Evolutionary conservation across 2,888 invertebrate species (phyloP).

Genomic region (Rutpela maculata): DNA sequence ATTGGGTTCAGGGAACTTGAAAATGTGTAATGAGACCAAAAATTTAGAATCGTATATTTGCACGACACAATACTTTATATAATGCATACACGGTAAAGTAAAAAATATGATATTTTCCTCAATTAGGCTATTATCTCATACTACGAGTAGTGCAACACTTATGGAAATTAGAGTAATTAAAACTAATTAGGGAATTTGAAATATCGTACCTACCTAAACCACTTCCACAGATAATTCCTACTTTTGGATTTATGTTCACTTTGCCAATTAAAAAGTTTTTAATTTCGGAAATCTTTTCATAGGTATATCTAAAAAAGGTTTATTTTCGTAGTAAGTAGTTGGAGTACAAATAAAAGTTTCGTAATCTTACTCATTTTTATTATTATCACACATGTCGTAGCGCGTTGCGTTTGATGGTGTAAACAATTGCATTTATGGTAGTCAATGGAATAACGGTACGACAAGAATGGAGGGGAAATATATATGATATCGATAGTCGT

Average conservation of each 20-base stretch:
- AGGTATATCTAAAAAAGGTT: conserved; percentile 40
- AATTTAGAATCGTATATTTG: no score
- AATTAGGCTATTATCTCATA: no score
- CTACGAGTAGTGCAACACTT: no score
- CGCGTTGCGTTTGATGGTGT: background rate
- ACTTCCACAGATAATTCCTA: conserved; percentile 48
- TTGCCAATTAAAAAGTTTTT: conserved; percentile 35
- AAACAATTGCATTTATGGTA: background rate
- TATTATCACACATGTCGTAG: conserved; percentile 7
- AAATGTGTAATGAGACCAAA: no score
- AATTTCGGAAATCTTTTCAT: conserved; percentile 39
- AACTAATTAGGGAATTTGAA: background rate
- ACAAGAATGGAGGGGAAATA: background rate
- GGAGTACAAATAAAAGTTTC: no score
- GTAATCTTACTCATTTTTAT: conserved; percentile 20
- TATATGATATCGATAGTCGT: background rate
- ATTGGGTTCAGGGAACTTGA: no score
- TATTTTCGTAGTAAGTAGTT: background rate
- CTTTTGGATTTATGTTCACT: conserved; percentile 37
- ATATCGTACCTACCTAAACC: conserved; percentile 39
- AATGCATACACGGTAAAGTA: no score
- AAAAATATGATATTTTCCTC: no score
- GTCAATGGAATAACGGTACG: background rate
- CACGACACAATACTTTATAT: no score
- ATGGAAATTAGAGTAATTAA: background rate